Evolutionary conservation across 2,113 vertebrate genomes (phyloP), one percentile per base, ranked within the genome.

Genomic region (Carollia perspicillata): DNA sequence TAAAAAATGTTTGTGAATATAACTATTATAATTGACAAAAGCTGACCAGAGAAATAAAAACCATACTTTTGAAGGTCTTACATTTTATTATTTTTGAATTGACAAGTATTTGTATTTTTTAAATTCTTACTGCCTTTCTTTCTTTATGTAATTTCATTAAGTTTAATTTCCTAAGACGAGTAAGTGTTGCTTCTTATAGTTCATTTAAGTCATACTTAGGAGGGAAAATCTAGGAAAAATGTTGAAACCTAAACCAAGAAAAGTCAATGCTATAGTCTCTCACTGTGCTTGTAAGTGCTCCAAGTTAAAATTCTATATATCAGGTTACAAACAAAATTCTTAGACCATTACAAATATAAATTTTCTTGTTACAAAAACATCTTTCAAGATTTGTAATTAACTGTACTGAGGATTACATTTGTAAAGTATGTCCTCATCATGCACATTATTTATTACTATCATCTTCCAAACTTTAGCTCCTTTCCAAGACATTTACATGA

Each of bases 211-310:
- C 42, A 20, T 58, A 90, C 58, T 75, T 96, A 77, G 97, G 92
- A 97, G 63, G 49, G 95, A 84, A 95, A 96, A 60, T 97, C 89
- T 89, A 94, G 84, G 92, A 71, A 84, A 90, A 95, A 97, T 86
- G 74, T 68, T 96, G 95, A 96, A 63, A 87, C 90, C 89, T 95
- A 95, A 97, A 96, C 93, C 89, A 96, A 91, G 71, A 60, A 77
- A 83, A 95, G 44, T 63, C 20, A 89, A 97, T 89, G 69, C 93
- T 90, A 83, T 42, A 75, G 71, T 87, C 95, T 95, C 66, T 96
- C 95, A 87, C 87, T 95, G 68, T 93, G 63, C 88, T 97, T 53
- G 68, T 97, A 98, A 98, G 98, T 98, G 98, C 98, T 98, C 96
- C 92, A 96, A 94, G 84, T 94, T 87, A 90, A 90, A 79, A 96